These are phyloP conservation scores for Erethizon dorsatum DNA, from an alignment of 2,797 vertebrate species.

Conservation along the genomic window DNA sequence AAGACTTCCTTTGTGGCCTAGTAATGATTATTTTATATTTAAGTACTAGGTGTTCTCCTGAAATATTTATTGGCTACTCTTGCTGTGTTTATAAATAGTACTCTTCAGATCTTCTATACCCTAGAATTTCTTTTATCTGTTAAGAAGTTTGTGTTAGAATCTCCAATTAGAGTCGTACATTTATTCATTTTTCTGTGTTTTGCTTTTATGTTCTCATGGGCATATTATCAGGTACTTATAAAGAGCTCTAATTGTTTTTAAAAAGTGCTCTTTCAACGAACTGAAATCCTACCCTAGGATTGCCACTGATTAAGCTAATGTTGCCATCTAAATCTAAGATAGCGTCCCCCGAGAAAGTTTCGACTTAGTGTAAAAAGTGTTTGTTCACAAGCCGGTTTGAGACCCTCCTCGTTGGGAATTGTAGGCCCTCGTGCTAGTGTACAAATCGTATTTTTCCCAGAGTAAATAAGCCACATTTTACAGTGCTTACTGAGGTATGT, in stretches of 20 bases:
- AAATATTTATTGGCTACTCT: conserved; percentile 2
- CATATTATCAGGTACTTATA: not conserved
- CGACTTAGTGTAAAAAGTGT: not conserved
- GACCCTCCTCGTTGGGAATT: not conserved
- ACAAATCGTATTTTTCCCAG: conserved; percentile 17
- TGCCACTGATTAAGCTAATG: not conserved
- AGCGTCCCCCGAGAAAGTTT: not conserved
- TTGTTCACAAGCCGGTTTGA: not conserved
- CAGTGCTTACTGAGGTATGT: conserved; percentile 10
- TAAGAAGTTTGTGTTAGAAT: not conserved
- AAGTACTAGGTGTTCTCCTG: not conserved
- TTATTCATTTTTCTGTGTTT: conserved; percentile 25
- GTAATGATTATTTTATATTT: not conserved
- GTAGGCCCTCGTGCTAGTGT: conserved; percentile 5
- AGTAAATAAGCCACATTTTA: conserved; percentile 42
- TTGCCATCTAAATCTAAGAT: not conserved
- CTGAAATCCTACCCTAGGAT: not conserved
- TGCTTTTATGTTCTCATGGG: not conserved
- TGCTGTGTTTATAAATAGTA: conserved; percentile 17
- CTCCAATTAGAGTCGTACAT: not conserved
- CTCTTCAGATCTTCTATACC: not conserved
- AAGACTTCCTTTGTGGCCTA: not conserved
- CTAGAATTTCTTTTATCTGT: conserved; percentile 44
- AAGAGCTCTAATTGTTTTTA: conserved; percentile 6
- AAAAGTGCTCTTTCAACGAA: not conserved